phyloP scores from a whole-genome alignment of 2,797 vertebrate species.

The Perodicticus potto region DNA sequence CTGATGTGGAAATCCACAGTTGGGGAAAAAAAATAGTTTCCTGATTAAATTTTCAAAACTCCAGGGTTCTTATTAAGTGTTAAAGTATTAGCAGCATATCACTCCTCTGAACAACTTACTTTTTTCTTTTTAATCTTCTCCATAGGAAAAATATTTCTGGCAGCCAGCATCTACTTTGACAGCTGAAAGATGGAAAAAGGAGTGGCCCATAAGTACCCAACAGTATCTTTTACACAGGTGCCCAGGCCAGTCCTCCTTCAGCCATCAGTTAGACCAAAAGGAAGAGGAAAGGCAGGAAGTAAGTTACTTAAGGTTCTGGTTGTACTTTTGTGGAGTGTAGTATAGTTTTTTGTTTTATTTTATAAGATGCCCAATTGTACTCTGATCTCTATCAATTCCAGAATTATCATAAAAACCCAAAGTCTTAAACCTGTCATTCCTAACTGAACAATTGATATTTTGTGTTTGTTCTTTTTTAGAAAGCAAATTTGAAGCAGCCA shows the following conservation, averaged over 20 bases:
- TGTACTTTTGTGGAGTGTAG: neutral
- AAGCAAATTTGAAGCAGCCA: constrained; percentile 51
- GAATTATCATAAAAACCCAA: constrained; percentile 11
- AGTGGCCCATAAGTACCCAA: neutral
- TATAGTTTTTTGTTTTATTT: constrained; percentile 43
- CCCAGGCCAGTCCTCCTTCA: neutral
- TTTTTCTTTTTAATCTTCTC: constrained; percentile 15
- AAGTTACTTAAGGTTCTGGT: neutral
- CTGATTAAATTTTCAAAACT: constrained; percentile 54
- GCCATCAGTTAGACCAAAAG: constrained; percentile 19
- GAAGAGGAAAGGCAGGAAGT: constrained; percentile 32
- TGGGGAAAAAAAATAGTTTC: constrained; percentile 54
- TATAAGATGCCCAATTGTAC: neutral
- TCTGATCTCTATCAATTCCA: neutral
- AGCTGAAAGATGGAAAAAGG: constrained; percentile 51
- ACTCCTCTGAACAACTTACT: neutral
- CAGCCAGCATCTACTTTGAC: constrained; percentile 38
- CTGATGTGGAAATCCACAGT: constrained; percentile 42
- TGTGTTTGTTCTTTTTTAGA: constrained; percentile 65
- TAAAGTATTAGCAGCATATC: constrained; percentile 47
- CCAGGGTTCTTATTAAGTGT: constrained; percentile 31
- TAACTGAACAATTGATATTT: constrained; percentile 51
- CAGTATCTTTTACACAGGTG: neutral
- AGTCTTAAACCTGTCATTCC: constrained; percentile 42
- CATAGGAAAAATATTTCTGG: constrained; percentile 64